Evolutionary conservation across 2,113 vertebrate genomes (phyloP), one percentile per base, ranked within the genome.

Genomic region (Plotosus lineatus): DNA sequence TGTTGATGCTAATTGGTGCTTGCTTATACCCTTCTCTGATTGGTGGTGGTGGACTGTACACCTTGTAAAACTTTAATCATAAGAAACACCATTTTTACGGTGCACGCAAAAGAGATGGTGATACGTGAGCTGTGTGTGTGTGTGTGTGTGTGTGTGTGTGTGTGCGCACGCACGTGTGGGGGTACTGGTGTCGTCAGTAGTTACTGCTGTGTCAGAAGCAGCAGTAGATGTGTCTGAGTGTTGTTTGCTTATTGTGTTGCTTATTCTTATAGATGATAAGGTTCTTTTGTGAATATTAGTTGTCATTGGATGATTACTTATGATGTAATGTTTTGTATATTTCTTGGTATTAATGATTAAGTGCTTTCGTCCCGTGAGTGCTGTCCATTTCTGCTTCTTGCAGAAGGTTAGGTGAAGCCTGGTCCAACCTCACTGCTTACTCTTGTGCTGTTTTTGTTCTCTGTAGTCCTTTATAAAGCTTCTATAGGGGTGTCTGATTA

Each of bases 71-170:
- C 11, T 12, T 53, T 71, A 71, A 42, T 72, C 53, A 26, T 28
- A n/a, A n/a, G 56, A 80, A 48, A 33, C 42, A 42, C 31, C 31
- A 28, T 46, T 14, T 48, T 58, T 40, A 40, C n/a, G 48, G 55
- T 46, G 51, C 14, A 21, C 60, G 19, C 50, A 46, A 60, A 38
- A 74, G 31, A 36, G 42, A 60, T 17, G 11, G 55, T 48, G 61
- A 26, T 1, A 23, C 46, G 42, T 69, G 77, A 5, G 72, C 81
- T 76, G 82, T 81, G 74, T 0, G 80, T 84, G 65, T 72, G 85
- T 46, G 86, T 85, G 86, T 82, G 84, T 44, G 76, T 74, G 69
- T 61, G 89, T 51, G 83, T 26, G 89, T 73, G 65, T 74, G 83
- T 82, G 88, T n/a, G n/a, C n/a, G n/a, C n/a, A n/a, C n/a, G n/a